phyloP scores from a whole-genome alignment of 2,113 vertebrate species.

The Oreochromis niloticus region DNA sequence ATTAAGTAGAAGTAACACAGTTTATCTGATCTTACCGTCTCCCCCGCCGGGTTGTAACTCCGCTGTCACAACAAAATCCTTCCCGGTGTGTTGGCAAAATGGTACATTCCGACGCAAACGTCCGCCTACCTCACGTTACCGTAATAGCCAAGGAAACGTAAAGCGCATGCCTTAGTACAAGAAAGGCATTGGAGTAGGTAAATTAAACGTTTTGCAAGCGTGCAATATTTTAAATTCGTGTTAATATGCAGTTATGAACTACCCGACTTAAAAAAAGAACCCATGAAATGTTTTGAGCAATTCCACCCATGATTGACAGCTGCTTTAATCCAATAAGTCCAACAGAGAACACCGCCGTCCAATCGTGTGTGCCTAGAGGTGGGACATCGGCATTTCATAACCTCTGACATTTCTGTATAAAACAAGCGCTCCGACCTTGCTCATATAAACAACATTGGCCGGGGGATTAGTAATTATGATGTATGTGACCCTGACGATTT shows the following conservation, averaged over 20 bases:
- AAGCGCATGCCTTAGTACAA: not conserved
- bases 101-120: slow-evolving; percentile 53
- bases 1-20: not conserved
- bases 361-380: not conserved
- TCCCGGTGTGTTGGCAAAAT: slow-evolving; percentile 30
- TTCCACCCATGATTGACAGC: slow-evolving; percentile 16
- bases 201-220: not conserved
- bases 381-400: not conserved
- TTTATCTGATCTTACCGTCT: slow-evolving; percentile 40
- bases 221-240: not conserved
- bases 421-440: accelerated
- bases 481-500: not conserved
- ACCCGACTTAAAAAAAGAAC: not conserved
- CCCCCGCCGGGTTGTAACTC: slow-evolving; percentile 50
- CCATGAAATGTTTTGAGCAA: not conserved
- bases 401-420: not conserved
- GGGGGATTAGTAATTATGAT: not conserved
- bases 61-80: slow-evolving; percentile 63
- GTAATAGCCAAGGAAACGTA: not conserved
- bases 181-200: accelerated
- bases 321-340: not conserved
- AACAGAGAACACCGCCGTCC: not conserved
- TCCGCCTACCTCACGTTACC: slow-evolving; percentile 6
- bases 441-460: not conserved
- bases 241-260: not conserved